Conservation (phyloP, 2,113 vertebrate species). For the Alethe castanea region DNA sequence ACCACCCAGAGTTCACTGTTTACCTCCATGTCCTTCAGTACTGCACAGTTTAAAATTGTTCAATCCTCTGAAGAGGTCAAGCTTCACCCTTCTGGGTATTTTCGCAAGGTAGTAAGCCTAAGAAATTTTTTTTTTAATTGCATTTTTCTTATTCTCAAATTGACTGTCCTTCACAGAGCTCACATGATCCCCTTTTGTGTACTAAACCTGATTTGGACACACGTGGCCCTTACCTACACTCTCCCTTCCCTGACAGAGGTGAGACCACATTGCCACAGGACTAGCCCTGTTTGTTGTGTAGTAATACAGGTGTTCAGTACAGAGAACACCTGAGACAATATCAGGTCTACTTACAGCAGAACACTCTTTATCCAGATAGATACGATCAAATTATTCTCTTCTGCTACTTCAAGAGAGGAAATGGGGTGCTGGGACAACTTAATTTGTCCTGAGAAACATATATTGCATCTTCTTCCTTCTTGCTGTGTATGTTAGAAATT, state of each 20-base stretch:
- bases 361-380: neutral
- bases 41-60: neutral
- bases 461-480: neutral
- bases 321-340: neutral
- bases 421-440: neutral
- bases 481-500: too few species aligned
- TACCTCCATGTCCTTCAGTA: neutral
- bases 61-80: neutral
- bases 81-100: neutral
- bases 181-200: neutral
- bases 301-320: neutral
- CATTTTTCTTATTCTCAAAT: neutral
- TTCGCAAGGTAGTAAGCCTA: neutral
- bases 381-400: neutral
- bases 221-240: rapidly evolving
- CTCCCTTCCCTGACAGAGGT: neutral
- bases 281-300: neutral
- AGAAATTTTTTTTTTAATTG: neutral
- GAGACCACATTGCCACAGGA: neutral
- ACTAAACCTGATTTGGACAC: neutral
- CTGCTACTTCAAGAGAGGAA: neutral
- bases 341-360: neutral
- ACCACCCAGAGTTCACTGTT: neutral
- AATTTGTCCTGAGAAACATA: neutral
- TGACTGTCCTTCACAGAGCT: neutral